phyloP scores from a whole-genome alignment of 2,797 vertebrate species.

The Melanotaenia nigrans region DNA sequence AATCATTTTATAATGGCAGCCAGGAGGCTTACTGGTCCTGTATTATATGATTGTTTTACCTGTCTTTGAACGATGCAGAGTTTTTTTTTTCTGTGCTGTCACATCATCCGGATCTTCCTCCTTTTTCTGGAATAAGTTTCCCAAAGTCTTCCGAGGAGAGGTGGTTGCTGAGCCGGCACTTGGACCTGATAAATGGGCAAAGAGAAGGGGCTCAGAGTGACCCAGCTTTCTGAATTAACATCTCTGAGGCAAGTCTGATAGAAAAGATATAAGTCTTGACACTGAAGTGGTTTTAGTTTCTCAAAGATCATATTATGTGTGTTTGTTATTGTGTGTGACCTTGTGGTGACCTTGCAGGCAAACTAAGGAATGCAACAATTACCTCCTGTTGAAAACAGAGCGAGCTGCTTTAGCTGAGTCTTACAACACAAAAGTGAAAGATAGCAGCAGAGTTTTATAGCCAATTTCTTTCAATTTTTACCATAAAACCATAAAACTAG shows the following conservation, averaged over 20 bases:
- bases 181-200: conserved; percentile 44
- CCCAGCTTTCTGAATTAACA: neutral
- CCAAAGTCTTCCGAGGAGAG: conserved; percentile 37
- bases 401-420: neutral
- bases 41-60: conserved; percentile 35
- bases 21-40: neutral
- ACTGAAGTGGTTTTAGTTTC: neutral
- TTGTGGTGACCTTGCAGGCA: neutral
- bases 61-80: conserved; percentile 52
- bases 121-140: conserved; percentile 33
- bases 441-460: neutral
- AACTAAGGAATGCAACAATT: conserved; percentile 28
- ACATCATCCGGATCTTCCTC: conserved; percentile 18
- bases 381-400: conserved; percentile 19
- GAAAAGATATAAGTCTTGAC: neutral
- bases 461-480: neutral
- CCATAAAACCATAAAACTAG: neutral
- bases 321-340: neutral
- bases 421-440: neutral
- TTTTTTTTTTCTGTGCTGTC: neutral
- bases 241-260: neutral
- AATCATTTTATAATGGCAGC: neutral
- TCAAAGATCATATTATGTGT: neutral
- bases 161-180: conserved; percentile 25
- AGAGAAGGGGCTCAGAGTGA: neutral